A percentile compares a stretch with the other conserved stretches of the same genome.
phyloP scores from a whole-genome alignment of 2,113 vertebrate genomes.

The Nyctereutes procyonoides region DNA sequence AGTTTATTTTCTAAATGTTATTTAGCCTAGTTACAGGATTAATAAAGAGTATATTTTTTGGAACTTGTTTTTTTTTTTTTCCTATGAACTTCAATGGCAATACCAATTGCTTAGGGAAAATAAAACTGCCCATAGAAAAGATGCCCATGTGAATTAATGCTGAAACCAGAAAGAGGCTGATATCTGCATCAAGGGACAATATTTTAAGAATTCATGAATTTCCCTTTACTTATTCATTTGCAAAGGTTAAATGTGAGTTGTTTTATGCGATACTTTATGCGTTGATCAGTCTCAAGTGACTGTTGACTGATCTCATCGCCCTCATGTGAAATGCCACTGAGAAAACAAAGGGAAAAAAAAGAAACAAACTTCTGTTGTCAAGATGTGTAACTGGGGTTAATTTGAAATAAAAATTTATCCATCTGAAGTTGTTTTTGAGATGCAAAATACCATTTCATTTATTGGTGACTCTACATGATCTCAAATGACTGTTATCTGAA shows the following conservation, averaged over 20 bases:
- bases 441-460: conserved; percentile 40
- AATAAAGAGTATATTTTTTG: background rate
- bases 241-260: conserved; percentile 74
- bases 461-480: background rate
- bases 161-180: conserved; percentile 45
- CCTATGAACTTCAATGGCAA: background rate
- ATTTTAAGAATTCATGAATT: conserved; percentile 77
- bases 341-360: background rate
- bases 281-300: conserved; percentile 71
- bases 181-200: conserved; percentile 50
- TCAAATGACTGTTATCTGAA: background rate
- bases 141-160: conserved; percentile 32
- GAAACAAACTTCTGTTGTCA: background rate
- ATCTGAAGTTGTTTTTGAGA: conserved; percentile 57
- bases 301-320: conserved; percentile 45
- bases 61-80: background rate
- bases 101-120: conserved; percentile 49
- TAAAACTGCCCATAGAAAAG: background rate
- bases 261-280: conserved; percentile 51
- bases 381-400: conserved; percentile 22
- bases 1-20: conserved; percentile 15
- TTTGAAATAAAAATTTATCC: conserved; percentile 50
- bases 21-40: background rate
- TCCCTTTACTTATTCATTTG: conserved; percentile 77
- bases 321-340: background rate